Evolutionary conservation across 2,113 vertebrate species (phyloP).

Genomic region (Lophochroa leadbeateri): DNA sequence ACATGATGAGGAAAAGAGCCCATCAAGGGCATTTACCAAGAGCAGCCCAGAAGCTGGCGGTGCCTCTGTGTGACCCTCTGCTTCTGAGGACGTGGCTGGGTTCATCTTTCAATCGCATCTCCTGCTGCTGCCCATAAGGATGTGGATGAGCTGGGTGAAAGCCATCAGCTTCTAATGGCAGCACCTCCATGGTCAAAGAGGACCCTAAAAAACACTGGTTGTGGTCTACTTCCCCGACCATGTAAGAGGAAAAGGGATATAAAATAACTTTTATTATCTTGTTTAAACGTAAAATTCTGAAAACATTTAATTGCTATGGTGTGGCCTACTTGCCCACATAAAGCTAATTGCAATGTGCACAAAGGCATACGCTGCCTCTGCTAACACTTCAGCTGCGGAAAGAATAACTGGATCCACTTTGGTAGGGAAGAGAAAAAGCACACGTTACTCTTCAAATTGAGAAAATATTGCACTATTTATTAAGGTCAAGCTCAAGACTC

Average conservation of each 20-base stretch:
- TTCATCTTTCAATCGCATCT: not conserved
- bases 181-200: not conserved
- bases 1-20: not conserved
- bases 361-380: not conserved
- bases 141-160: not conserved
- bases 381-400: not conserved
- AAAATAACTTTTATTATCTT: not conserved
- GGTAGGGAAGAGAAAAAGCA: not conserved
- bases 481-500: slow-evolving; percentile 40
- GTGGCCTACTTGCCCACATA: not conserved
- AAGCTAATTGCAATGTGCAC: not conserved
- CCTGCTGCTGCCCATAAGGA: not conserved
- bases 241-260: not conserved
- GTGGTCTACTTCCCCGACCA: not conserved
- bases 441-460: slow-evolving; percentile 25
- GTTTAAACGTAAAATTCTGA: not conserved
- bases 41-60: not conserved
- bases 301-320: not conserved
- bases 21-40: fast-evolving
- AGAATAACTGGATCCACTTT: not conserved
- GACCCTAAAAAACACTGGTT: not conserved
- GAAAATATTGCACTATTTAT: slow-evolving; percentile 18
- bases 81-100: fast-evolving
- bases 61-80: not conserved
- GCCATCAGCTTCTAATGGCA: not conserved